Evolutionary conservation across 2,888 invertebrate species (phyloP), one percentile per base, ranked within the genome.

Genomic region (Podabrus alpinus): DNA sequence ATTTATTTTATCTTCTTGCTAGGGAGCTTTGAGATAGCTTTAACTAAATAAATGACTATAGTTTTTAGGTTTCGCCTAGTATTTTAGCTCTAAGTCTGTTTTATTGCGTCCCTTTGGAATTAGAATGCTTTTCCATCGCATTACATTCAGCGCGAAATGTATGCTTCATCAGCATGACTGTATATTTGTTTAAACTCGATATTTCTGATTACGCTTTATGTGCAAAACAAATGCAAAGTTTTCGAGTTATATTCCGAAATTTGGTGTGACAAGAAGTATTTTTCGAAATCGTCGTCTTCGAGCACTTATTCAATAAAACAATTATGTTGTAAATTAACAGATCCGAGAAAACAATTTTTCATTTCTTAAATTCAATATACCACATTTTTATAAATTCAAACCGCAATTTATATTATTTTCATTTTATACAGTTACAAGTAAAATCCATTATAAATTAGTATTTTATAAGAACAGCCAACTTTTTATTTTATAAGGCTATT

Each of bases 131-230:
- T 68, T 59, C 69, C 21, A 16, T 24, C 16, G 61, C 60, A 69
- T 67, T 68, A 25, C 21, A 59, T 71, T 45, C 68, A 61, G 61
- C 62, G 66, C 62, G 64, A 69, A 73, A 69, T 67, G 45, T 70
- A 70, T 74, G 75, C 66, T 69, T 75, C 66, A 72, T 75, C 72
- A 75, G 75, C 75, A 72, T 71, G 59, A 24, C 61, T 60, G 73
- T 66, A 61, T 72, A 71, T 75, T 72, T 72, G 66, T 69, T 29
- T 21, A 66, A 68, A 75, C 62, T 71, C 68, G 66, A 74, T 71
- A 72, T 75, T 72, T 72, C 72, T 75, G 75, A 75, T 75, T 75
- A 69, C 60, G 75, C 75, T 75, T 74, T 61, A 71, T 75, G 68
- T 69, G 75, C 75, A 60, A 72, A 75, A 75, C 72, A 75, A 69